Evolutionary conservation across 2,888 invertebrate genomes (phyloP), one percentile per base, ranked within the genome.

Genomic region (Spisula subtruncata): DNA sequence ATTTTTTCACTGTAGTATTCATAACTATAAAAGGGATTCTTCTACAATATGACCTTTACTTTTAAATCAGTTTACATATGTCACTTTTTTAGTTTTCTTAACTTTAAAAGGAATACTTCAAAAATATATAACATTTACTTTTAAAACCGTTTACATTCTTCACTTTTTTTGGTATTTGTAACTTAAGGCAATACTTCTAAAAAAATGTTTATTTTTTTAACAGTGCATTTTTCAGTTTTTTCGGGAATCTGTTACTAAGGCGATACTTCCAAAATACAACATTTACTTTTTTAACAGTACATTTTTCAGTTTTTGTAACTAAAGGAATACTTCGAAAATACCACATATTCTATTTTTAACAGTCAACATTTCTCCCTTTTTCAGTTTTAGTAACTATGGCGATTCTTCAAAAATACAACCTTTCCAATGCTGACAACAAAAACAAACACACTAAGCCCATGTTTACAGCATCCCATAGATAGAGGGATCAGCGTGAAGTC

Each of bases 121-220:
- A n/a, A n/a, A n/a, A n/a, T n/a, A n/a, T n/a, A n/a, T n/a, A n/a
- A n/a, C n/a, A n/a, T n/a, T n/a, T n/a, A n/a, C n/a, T n/a, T n/a
- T n/a, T n/a, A n/a, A n/a, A 41, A 41, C 41, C 2, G 41, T 41
- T 41, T 41, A 5, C 41, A 41, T 41, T 41, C 8, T 41, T 41
- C 41, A 41, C 41, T 41, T 41, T 41, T 41, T 41, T 41, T 8
- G 8, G 41, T 41, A n/a, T n/a, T 20, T 18, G 56, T 56, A 56
- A 56, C 56, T 4, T n/a, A n/a, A n/a, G n/a, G n/a, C n/a, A n/a
- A n/a, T 8, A 48, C 5, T 48, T 5, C 12, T 48, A 48, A n/a
- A 60, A n/a, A 60, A 60, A 60, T n/a, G n/a, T 60, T n/a, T 60
- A 60, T 60, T 60, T 60, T 60, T 20, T 60, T 60, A 60, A 60